Base-by-base conservation (phyloP, 2,888 invertebrate genomes). In the Saturnia pavonia region DNA sequence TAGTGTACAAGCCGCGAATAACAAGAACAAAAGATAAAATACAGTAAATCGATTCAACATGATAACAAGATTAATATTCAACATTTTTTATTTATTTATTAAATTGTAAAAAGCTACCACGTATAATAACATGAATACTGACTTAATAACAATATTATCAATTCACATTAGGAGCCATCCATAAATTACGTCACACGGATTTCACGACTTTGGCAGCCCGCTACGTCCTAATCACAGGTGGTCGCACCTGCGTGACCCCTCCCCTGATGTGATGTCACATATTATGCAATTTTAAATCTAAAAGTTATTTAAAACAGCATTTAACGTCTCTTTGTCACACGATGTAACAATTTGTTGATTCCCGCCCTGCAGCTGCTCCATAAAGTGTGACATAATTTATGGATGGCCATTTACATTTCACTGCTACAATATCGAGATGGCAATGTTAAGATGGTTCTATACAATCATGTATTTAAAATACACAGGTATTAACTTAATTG, bases 31-130 rank as follows among this genome's bases (percentile, higher is more conserved):
- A 74, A 72, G 70, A 71, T 73, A 73, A 74, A 74, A 75, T 65
- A 65, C 40, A 74, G 74, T 73, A 71, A 79, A 72, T 77, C 77
- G 72, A 72, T 75, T 74, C 77, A 80, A 81, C 76, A 78, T 71
- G 78, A 76, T 75, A 80, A 80, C 75, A 70, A 70, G 57, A 72
- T 72, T 60, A 73, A 65, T 65, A 65, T 69, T 73, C 34, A 68
- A 72, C 70, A 71, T 70, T 67, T 69, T 72, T n/a, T 54, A 19
- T 54, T 22, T 54, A n/a, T 43, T 43, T 70, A 66, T 54, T 54
- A 70, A 67, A 70, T 67, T 70, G 70, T 70, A 69, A 73, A 73
- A 77, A 70, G 70, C 72, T 73, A 74, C 69, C 72, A 73, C 71
- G 69, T 67, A 72, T 42, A 54, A 54, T 70, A 71, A 72, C 70